A percentile compares a stretch with the other conserved stretches of the same genome.
phyloP scores from a whole-genome alignment of 1,140 invertebrate species.

The Drosophila yakuba region DNA sequence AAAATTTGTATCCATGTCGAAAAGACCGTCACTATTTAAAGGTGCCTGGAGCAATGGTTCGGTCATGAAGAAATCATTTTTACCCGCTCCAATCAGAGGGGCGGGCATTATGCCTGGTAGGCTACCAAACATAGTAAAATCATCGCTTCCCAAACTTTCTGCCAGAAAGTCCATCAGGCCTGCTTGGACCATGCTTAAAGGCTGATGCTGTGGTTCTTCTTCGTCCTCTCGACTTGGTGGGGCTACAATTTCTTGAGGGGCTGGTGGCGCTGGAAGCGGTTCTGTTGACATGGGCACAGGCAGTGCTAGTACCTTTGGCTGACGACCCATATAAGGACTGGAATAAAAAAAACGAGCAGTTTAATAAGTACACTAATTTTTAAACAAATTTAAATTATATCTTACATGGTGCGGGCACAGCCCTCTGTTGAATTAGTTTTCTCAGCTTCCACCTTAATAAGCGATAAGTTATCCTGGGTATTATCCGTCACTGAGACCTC shows the following conservation, averaged over 20 bases:
- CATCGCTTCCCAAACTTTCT: constrained; percentile 70
- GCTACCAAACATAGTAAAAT: constrained; percentile 65
- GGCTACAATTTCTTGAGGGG: not conserved
- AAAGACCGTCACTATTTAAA: constrained; percentile 31
- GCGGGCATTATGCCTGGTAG: constrained; percentile 62
- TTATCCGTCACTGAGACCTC: constrained; percentile 66
- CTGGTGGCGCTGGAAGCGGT: not conserved
- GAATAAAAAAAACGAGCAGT: constrained; percentile 6
- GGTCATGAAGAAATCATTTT: constrained; percentile 73
- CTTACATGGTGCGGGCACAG: constrained; percentile 77
- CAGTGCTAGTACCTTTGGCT: constrained; percentile 32
- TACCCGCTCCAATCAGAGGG: constrained; percentile 57
- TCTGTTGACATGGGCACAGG: not conserved
- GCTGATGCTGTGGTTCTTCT: constrained; percentile 30
- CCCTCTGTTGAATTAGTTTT: constrained; percentile 22
- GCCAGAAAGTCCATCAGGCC: constrained; percentile 80
- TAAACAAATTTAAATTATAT: not conserved
- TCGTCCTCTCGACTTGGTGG: not conserved
- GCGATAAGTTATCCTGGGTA: constrained; percentile 18
- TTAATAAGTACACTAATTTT: not conserved
- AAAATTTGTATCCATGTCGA: constrained; percentile 62
- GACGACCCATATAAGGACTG: constrained; percentile 79
- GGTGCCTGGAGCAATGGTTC: constrained; percentile 57
- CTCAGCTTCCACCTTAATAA: constrained; percentile 18
- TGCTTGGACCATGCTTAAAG: constrained; percentile 72